Evolutionary conservation across 2,888 invertebrate species (phyloP), one percentile per base, ranked within the genome.

Genomic region (Petrolisthes cinctipes): DNA sequence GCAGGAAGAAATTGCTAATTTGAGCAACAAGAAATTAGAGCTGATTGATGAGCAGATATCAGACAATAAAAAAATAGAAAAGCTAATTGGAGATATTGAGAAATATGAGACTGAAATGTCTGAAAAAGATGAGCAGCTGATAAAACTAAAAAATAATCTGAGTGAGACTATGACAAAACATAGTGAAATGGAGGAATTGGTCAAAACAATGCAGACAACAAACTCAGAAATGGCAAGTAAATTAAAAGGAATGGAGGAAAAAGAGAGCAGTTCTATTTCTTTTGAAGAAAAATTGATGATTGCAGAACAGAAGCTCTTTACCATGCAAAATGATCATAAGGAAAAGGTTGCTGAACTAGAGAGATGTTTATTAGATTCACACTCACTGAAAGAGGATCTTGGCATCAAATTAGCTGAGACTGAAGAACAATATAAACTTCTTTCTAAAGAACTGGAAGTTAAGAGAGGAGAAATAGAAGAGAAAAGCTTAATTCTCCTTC

Each of bases 71-170:
- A 23, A 81, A 51, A 75, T 83, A 11, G 87, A 79, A 73, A 71
- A 83, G 17, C n/a, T 88, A 53, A 11, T 88, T 23, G 82, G 79
- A 5, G 66, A 76, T 0, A 85, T 85, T 82, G 89, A 89, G 71
- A 86, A 86, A 51, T 85, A 85, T 71, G 84, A 89, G 56, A 71
- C 56, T 9, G 86, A 89, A 71, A 71, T 84, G 66, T 78, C 78
- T 11, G 85, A 85, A 54, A 89, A 86, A n/a, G 86, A 89, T 57
- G 37, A 82, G 11, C 68, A 82, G 53, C 6, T 88, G 5, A 0
- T 57, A 37, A 20, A 37, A 11, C 6, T 85, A 4, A 68, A 11
- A 20, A 66, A 66, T 23, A 68, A 79, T 17, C 53, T 85, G 17
- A 68, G n/a, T 14, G 68, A 37, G 17, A 81, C 37, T 6, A 0